Percentiles rank a stretch among this genome's conserved stretches.
These are phyloP conservation scores for Caradrina kadenii DNA, from an alignment of 2,888 invertebrate species.

Conservation along the genomic window DNA sequence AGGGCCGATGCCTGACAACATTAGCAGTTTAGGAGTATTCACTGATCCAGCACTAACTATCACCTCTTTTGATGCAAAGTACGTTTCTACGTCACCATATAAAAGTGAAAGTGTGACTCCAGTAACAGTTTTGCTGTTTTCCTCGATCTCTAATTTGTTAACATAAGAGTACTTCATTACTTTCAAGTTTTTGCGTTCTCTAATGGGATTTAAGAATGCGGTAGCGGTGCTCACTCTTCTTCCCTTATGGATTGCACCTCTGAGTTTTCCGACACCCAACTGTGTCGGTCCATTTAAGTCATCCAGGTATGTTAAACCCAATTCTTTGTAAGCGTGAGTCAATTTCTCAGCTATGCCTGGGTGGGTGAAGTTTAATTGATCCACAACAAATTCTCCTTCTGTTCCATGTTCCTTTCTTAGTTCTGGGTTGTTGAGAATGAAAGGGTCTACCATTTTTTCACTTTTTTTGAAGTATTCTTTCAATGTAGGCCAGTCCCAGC, in stretches of 20 bases:
- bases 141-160: slow-evolving; percentile 71
- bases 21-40: slow-evolving; percentile 81
- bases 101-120: slow-evolving; percentile 75
- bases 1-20: slow-evolving; percentile 84
- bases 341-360: slow-evolving; percentile 77
- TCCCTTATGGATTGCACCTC: slow-evolving; percentile 87
- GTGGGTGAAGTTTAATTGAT: slow-evolving; percentile 85
- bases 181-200: slow-evolving; percentile 78
- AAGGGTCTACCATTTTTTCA: slow-evolving; percentile 82
- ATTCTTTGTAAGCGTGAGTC: slow-evolving; percentile 84
- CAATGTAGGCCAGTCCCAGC: slow-evolving; percentile 84
- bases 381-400: slow-evolving; percentile 87
- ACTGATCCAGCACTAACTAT: slow-evolving; percentile 83
- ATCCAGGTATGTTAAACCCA: slow-evolving; percentile 85
- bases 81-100: slow-evolving; percentile 71
- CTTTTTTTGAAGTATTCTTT: slow-evolving; percentile 84
- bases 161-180: slow-evolving; percentile 80
- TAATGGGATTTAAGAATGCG: slow-evolving; percentile 82
- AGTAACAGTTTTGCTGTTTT: slow-evolving; percentile 70
- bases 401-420: slow-evolving; percentile 82
- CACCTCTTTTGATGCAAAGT: slow-evolving; percentile 79
- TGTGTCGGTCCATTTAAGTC: slow-evolving; percentile 85
- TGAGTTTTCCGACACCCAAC: slow-evolving; percentile 89
- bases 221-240: slow-evolving; percentile 90
- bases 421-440: slow-evolving; percentile 79